Conservation (phyloP, 2,113 vertebrate genomes). For the Eurypyga helias region DNA sequence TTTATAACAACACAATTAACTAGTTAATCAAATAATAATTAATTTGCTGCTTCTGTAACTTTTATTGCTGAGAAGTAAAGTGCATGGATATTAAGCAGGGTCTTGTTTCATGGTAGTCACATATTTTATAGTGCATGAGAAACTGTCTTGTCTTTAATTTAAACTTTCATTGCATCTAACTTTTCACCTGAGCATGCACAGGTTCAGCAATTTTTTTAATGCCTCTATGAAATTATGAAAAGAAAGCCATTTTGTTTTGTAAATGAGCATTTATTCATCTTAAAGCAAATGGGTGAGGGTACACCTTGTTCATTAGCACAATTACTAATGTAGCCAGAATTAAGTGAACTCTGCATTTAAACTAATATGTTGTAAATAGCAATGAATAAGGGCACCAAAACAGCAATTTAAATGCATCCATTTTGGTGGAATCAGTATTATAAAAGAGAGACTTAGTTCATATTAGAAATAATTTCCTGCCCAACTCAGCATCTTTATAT, state of each 20-base stretch:
- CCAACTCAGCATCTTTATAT: neutral
- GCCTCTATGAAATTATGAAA: neutral
- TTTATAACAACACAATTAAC: slow-evolving; percentile 33
- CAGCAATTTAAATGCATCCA: slow-evolving; percentile 50
- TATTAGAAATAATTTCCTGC: slow-evolving; percentile 32
- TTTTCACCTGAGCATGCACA: slow-evolving; percentile 9
- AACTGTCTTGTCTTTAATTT: slow-evolving; percentile 23
- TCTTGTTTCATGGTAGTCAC: neutral
- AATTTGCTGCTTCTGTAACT: slow-evolving; percentile 22
- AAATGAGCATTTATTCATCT: slow-evolving; percentile 24
- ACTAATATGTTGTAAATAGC: neutral
- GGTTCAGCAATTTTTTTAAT: neutral
- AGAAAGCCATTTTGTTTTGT: neutral
- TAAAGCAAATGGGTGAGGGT: neutral
- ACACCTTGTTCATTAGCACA: slow-evolving; percentile 44
- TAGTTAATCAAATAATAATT: slow-evolving; percentile 64
- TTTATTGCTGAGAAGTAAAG: slow-evolving; percentile 11
- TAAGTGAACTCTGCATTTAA: slow-evolving; percentile 47
- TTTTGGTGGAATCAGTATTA: slow-evolving; percentile 26
- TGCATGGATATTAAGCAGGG: neutral
- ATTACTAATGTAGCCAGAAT: slow-evolving; percentile 28
- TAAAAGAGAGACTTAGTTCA: neutral
- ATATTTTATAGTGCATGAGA: neutral
- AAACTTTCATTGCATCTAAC: neutral
- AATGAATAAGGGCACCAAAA: neutral